phyloP scores from a whole-genome alignment of 2,113 vertebrate species.

The Sorex fumeus region DNA sequence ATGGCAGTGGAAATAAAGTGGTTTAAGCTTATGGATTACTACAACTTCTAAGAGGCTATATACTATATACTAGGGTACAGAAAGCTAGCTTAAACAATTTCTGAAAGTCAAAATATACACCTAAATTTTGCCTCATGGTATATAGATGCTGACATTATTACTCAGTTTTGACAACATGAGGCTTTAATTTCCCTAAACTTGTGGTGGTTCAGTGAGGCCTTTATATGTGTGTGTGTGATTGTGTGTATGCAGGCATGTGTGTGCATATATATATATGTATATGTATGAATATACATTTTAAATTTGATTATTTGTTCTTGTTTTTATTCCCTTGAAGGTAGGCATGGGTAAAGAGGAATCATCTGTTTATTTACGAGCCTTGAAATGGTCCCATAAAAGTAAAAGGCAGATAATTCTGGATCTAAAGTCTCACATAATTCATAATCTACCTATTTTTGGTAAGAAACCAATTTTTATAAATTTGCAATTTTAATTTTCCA shows the following conservation, averaged over 20 bases:
- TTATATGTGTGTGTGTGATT: neutral
- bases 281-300: neutral
- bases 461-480: conserved; percentile 47
- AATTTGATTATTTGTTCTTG: conserved; percentile 27
- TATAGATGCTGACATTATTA: neutral
- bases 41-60: neutral
- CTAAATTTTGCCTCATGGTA: neutral
- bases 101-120: conserved; percentile 32
- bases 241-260: neutral
- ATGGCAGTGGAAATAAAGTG: conserved; percentile 25
- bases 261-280: too few species aligned
- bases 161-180: conserved; percentile 15
- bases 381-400: neutral
- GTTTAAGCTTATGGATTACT: neutral
- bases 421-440: conserved; percentile 25
- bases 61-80: neutral
- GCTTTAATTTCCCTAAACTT: conserved; percentile 45
- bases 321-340: neutral
- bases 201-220: neutral
- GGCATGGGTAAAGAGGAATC: neutral
- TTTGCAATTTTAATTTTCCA: conserved; percentile 15
- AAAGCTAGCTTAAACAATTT: conserved; percentile 4
- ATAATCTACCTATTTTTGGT: neutral
- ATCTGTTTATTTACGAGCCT: neutral
- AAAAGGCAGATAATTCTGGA: neutral